These are phyloP conservation scores for Nomada ferruginata DNA, from an alignment of 2,888 invertebrate genomes.

Conservation along the genomic window DNA sequence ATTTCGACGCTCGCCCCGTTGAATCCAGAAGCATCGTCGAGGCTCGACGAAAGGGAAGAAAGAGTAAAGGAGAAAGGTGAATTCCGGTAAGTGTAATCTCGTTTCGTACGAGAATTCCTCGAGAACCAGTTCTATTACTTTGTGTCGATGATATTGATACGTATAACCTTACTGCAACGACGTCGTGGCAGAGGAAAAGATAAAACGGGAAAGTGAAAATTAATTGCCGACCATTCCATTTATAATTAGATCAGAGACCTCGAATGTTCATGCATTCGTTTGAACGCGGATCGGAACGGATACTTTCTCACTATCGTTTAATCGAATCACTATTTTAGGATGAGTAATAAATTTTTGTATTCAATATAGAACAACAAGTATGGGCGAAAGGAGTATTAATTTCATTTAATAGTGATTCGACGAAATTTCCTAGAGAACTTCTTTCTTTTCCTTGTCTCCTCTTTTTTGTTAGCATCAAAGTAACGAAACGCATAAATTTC, in stretches of 20 bases:
- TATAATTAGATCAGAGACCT: constrained; percentile 24
- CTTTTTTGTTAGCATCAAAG: neutral
- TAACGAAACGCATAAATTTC: constrained; percentile 22
- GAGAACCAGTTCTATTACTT: constrained; percentile 22
- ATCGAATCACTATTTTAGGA: constrained; percentile 10
- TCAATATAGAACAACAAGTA: neutral
- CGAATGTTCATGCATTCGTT: constrained; percentile 18
- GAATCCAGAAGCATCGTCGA: constrained; percentile 46
- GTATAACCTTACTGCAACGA: neutral
- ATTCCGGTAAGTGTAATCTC: constrained; percentile 15
- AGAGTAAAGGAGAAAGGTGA: neutral
- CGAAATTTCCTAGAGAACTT: too few species aligned
- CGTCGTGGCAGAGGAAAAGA: neutral
- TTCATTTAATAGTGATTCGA: neutral
- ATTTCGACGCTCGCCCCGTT: constrained; percentile 63
- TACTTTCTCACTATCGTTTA: constrained; percentile 12
- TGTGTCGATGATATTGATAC: neutral
- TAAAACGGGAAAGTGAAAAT: constrained; percentile 17
- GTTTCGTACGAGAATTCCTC: constrained; percentile 15
- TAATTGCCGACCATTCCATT: constrained; percentile 28
- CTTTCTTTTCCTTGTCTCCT: too few species aligned
- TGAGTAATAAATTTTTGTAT: neutral
- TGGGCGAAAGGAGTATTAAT: neutral
- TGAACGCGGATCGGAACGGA: constrained; percentile 1
- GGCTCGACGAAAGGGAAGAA: constrained; percentile 9